Base-by-base conservation (phyloP, 2,888 invertebrate species). In the Agrenia bidenticulata region DNA sequence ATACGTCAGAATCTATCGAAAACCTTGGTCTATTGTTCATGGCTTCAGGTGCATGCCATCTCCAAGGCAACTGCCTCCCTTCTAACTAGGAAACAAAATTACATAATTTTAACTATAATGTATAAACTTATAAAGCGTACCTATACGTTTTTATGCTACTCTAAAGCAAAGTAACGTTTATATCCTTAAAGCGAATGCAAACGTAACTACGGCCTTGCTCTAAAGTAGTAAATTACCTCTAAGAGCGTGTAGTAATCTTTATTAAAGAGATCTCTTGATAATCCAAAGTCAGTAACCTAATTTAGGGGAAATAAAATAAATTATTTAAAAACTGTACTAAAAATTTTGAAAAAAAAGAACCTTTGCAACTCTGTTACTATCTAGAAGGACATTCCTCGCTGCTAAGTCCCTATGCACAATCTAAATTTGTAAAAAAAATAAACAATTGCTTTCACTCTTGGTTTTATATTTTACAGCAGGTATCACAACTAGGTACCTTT, bases 321-420 rank as follows among this genome's bases (percentile, higher is more conserved):
- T 26, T 5, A 11, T 0, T 37, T 41, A 11, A 60, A 60, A n/a
- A 39, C 32, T 2, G 51, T n/a, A n/a, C n/a, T n/a, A n/a, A n/a
- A n/a, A n/a, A n/a, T n/a, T n/a, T n/a, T n/a, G n/a, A n/a, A n/a
- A n/a, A n/a, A n/a, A n/a, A n/a, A n/a, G n/a, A n/a, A n/a, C 56
- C 62, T 66, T 66, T n/a, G 62, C 66, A 39, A 45, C 45, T 4
- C 19, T 21, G 13, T 57, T 13, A 7, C 51, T 49, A 24, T 50
- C 26, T 13, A 72, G 21, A 2, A 72, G 41, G 11, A 72, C 37
- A 55, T 72, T 72, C 32, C 72, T 64, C 1, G 70, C 68, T 27
- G 72, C 72, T 27, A 70, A 50, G 24, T 72, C 72, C 15, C 63
- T 60, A 56, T 72, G 72, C 17, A 72, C 50, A n/a, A 69, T 42